Conservation (phyloP, 2,888 invertebrate genomes). For the Atherix ibis region DNA sequence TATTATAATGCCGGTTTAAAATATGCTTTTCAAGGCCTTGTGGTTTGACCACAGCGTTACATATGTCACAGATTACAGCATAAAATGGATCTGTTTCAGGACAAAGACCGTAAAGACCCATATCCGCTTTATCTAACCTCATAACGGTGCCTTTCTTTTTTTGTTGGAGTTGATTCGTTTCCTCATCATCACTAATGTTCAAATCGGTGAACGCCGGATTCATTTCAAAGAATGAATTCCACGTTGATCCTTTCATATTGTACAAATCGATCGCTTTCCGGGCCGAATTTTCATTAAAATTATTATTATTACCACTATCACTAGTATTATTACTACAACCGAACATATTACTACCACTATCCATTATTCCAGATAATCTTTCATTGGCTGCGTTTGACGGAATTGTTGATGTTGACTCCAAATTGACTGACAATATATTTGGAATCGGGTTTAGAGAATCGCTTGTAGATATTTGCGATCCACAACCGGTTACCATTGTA, state of each 20-base stretch:
- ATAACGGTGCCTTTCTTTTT: conserved; percentile 34
- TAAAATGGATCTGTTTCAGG: conserved; percentile 62
- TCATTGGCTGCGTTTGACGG: too few species aligned
- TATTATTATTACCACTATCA: too few species aligned
- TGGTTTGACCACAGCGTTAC: conserved; percentile 61
- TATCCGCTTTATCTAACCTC: conserved; percentile 42
- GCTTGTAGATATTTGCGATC: too few species aligned
- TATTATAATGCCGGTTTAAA: conserved; percentile 36
- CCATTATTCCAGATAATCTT: too few species aligned
- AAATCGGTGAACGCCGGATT: background rate
- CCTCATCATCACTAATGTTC: background rate
- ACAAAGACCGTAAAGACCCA: conserved; percentile 60
- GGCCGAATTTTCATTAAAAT: too few species aligned
- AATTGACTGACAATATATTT: too few species aligned
- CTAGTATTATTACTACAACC: too few species aligned
- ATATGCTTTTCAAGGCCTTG: conserved; percentile 62
- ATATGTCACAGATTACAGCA: conserved; percentile 63
- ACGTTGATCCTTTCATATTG: conserved; percentile 3
- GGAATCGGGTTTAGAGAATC: too few species aligned
- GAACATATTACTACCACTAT: background rate
- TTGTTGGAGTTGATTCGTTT: conserved; percentile 3
- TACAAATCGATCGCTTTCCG: background rate
- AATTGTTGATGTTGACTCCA: background rate
- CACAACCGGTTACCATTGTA: background rate
- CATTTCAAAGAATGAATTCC: background rate